Evolutionary conservation across 2,113 vertebrate genomes (phyloP).

Genomic region (Xenopus tropicalis): UCB_Xtro_10.0 CM004447.2:66914001-66914500

Average conservation of each 20-base stretch:
- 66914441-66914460: too few relatives aligned
- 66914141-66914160: neutral
- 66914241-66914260: too few relatives aligned
- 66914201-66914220: neutral
- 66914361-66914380: too few relatives aligned
- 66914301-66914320: neutral
- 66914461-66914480: too few relatives aligned
- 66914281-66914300: neutral
- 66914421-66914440: too few relatives aligned
- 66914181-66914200: neutral
- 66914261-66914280: too few relatives aligned
- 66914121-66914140: neutral
- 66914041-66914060: neutral
- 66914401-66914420: too few relatives aligned
- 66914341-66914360: too few relatives aligned
- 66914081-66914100: neutral
- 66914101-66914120: neutral
- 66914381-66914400: too few relatives aligned
- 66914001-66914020: neutral
- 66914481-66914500: too few relatives aligned
- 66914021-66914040: slow-evolving; percentile 3
- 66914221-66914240: neutral
- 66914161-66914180: neutral
- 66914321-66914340: neutral
- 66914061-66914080: neutral